These are phyloP conservation scores for Pseudotriccus pelzelni DNA, from an alignment of 2,797 vertebrate genomes.

Conservation along the genomic window DNA sequence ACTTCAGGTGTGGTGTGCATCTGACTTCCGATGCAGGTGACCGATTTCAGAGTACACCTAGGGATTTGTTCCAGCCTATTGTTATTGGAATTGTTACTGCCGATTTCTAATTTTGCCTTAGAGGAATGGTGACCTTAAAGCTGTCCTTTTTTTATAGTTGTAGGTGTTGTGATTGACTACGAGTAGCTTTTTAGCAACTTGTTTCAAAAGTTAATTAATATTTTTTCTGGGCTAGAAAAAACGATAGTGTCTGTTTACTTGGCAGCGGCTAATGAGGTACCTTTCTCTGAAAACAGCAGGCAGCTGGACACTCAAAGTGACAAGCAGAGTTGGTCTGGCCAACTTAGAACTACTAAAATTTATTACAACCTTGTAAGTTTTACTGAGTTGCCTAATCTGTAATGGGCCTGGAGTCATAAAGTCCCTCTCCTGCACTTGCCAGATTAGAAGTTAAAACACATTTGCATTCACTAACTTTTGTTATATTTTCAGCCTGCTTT, in stretches of 20 bases:
- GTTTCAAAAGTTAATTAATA: background rate
- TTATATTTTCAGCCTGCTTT: background rate
- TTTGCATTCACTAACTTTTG: background rate
- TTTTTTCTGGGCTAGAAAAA: background rate
- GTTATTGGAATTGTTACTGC: background rate
- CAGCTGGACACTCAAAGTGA: background rate
- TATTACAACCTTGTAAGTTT: background rate
- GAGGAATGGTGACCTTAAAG: background rate
- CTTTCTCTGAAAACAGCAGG: background rate
- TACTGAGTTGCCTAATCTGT: background rate
- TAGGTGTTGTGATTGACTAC: background rate
- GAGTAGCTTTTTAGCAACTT: background rate
- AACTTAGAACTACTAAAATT: background rate
- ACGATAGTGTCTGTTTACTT: background rate
- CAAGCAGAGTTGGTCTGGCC: background rate
- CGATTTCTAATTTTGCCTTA: background rate
- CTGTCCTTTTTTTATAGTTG: background rate
- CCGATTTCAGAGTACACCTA: rapidly evolving
- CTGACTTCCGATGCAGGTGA: background rate
- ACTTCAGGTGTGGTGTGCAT: background rate
- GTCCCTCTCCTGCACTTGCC: background rate
- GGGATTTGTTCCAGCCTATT: background rate
- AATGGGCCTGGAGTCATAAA: rapidly evolving
- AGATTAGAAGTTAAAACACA: background rate
- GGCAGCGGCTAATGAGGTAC: background rate